Conservation (phyloP, 2,797 vertebrate species). For the Gambelia wislizenii region DNA sequence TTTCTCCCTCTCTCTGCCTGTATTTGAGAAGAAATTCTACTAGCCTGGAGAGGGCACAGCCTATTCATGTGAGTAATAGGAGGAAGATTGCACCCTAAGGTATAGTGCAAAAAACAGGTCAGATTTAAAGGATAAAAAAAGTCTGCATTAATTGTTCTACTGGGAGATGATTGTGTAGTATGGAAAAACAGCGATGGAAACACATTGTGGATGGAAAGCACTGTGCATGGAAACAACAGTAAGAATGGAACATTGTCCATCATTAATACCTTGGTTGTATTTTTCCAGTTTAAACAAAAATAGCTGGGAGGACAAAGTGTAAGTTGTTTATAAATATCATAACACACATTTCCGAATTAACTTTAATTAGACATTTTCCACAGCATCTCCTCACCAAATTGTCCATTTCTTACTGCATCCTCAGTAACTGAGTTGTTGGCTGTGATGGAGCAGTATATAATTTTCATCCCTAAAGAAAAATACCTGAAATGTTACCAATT, state of each 20-base stretch:
- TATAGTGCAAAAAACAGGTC: slow-evolving; percentile 46
- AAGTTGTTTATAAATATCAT: slow-evolving; percentile 73
- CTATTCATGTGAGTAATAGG: slow-evolving; percentile 43
- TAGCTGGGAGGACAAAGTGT: slow-evolving; percentile 55
- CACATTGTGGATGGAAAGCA: slow-evolving; percentile 59
- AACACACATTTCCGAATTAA: slow-evolving; percentile 70
- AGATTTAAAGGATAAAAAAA: slow-evolving; percentile 52
- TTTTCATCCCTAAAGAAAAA: slow-evolving; percentile 57
- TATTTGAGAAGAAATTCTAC: slow-evolving; percentile 46
- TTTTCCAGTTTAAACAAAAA: slow-evolving; percentile 73
- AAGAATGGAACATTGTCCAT: slow-evolving; percentile 61
- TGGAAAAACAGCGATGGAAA: slow-evolving; percentile 71
- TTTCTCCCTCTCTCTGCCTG: background rate
- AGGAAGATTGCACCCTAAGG: slow-evolving; percentile 44
- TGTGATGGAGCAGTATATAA: slow-evolving; percentile 37
- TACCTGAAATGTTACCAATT: slow-evolving; percentile 48
- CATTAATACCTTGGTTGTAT: slow-evolving; percentile 63
- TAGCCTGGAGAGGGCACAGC: slow-evolving; percentile 25
- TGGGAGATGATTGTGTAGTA: slow-evolving; percentile 76
- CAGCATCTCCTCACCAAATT: slow-evolving; percentile 45
- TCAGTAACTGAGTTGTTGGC: slow-evolving; percentile 30
- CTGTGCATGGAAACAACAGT: slow-evolving; percentile 65
- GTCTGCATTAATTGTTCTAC: slow-evolving; percentile 76
- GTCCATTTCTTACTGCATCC: too few relatives aligned
- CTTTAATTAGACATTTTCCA: slow-evolving; percentile 76